These are phyloP conservation scores for Megathymus violae DNA, from an alignment of 1,140 invertebrate species.

Conservation along the genomic window DNA sequence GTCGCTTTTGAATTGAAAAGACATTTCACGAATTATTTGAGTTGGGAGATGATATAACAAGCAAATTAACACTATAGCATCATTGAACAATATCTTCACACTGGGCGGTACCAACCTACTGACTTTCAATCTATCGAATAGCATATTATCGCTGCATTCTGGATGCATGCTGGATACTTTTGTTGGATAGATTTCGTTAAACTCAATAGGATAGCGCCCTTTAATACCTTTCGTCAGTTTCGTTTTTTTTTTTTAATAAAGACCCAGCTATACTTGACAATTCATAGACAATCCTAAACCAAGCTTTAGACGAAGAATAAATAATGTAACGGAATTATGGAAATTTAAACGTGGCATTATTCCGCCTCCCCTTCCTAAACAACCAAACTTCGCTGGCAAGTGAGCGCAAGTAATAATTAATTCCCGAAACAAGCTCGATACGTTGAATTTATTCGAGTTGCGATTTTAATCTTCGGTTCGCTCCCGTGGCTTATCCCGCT, in stretches of 20 bases:
- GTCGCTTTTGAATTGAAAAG: no score
- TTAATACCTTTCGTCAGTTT: no score
- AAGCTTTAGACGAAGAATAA: neutral
- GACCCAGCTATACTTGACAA: neutral
- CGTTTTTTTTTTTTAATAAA: slow-evolving; percentile 5
- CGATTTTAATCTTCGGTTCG: slow-evolving; percentile 55
- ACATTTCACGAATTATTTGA: no score
- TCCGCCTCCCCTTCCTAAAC: slow-evolving; percentile 25
- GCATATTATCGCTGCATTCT: no score
- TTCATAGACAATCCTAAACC: slow-evolving; percentile 6
- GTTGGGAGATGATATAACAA: no score
- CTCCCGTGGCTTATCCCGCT: slow-evolving; percentile 13
- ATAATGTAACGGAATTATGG: slow-evolving; percentile 14
- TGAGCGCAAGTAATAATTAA: slow-evolving; percentile 66
- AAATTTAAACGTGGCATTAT: slow-evolving; percentile 40
- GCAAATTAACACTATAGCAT: no score
- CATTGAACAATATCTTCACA: no score
- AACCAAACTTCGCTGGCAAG: slow-evolving; percentile 45
- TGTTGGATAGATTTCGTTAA: no score
- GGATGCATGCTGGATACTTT: no score
- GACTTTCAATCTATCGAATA: no score
- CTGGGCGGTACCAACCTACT: no score
- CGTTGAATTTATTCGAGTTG: slow-evolving; percentile 66
- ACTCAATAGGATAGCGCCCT: no score
- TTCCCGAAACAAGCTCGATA: slow-evolving; percentile 64